Evolutionary conservation across 2,113 vertebrate species (phyloP), one percentile per base, ranked within the genome.

Genomic region (Hassar affinis): DNA sequence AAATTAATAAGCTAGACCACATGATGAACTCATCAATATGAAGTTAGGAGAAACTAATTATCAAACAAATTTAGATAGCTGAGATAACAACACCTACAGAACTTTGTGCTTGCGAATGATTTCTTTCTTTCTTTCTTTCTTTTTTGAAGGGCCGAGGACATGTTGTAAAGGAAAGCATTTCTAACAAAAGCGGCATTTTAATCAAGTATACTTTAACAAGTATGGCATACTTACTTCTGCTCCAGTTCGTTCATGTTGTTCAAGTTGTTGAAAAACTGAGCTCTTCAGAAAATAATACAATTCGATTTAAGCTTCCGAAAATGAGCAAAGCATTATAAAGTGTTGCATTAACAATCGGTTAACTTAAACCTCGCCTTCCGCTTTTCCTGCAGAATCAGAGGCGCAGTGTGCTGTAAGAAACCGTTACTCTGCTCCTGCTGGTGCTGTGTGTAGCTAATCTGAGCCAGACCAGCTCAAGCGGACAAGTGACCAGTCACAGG

Each of bases 401-500:
- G 66, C 45, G 20, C 68, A n/a, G 10, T 45, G 22, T 6, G 38
- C 68, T 71, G 68, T n/a, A 0, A 71, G 20, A 71, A 71, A 47
- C 68, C 68, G 68, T 71, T 71, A 71, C 68, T 71, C 11, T n/a
- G 22, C 38, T 71, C 68, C 42, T 71, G 1, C 3, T 38, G 20
- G 68, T 8, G 35, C 22, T 71, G 38, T 47, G 68, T n/a, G 33
- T 9, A 71, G 38, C 68, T 14, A 6, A 1, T 71, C 68, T 45
- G 4, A n/a, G 38, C 68, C 22, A n/a, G 22, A 45, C 8, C 9
- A 6, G 25, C 20, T n/a, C 38, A 71, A 71, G 68, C 6, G 68
- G 38, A 71, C 38, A 71, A 71, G 68, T 47, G 68, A 47, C 14
- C 68, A 68, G 18, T 33, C 64, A 47, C 22, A 71, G 68, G 68